Evolutionary conservation across 2,888 invertebrate genomes (phyloP), one percentile per base, ranked within the genome.

Genomic region (Phortica okadai): DNA sequence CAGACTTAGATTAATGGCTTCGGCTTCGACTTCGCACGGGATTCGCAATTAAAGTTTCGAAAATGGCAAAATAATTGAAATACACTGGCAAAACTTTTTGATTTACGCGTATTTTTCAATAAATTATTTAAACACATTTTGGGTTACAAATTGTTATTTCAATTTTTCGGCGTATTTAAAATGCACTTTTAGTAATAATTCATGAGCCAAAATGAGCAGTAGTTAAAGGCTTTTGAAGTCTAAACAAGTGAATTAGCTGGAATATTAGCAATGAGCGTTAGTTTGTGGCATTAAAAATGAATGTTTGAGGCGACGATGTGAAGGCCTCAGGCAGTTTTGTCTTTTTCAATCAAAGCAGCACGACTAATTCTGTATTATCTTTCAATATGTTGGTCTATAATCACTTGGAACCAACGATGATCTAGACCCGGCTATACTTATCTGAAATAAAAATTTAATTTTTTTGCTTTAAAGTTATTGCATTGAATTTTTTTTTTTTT

Each of bases 151-250:
- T 66, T 41, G 41, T 66, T 41, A 66, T 42, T 66, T 66, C 42
- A 7, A 56, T 56, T 16, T 25, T 50, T 56, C 33, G n/a, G 14
- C 41, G 14, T 66, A 11, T 69, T 69, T 69, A 78, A 81, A 80
- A 86, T 88, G 85, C 87, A 82, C 84, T 86, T 88, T 86, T 81
- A 86, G 87, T 83, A 86, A 88, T 88, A 81, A 86, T 86, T 87
- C 81, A 86, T 84, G 21, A 5, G 7, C 21, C 2, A 33, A 33
- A 33, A 33, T 5, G 33, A 33, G 4, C 33, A 33, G 6, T 21
- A 16, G n/a, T 69, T 69, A 10, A 10, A 69, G 45, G 16, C 45
- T 50, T 66, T 66, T 69, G 50, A 69, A 16, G 44, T 69, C 14
- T 25, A 11, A n/a, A n/a, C 11, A 69, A 69, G 16, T 44, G 42